These are phyloP conservation scores for Cairina moschata DNA, from an alignment of 2,113 vertebrate species.

Conservation along the genomic window DNA sequence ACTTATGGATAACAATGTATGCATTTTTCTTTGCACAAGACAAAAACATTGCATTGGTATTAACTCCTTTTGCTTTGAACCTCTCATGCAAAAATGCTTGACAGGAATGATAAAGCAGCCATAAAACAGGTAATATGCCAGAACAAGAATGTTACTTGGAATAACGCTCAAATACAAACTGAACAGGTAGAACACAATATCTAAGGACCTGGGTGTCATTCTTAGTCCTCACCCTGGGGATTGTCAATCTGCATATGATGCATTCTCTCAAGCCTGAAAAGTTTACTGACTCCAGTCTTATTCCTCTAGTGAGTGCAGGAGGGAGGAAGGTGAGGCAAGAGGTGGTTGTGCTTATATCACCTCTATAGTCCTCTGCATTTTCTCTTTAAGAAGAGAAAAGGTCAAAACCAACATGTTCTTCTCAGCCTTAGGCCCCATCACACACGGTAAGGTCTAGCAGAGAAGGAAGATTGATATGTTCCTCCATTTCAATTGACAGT, in stretches of 20 bases:
- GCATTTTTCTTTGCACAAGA: not conserved
- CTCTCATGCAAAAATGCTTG: not conserved
- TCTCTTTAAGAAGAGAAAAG: not conserved
- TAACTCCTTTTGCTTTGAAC: not conserved
- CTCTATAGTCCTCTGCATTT: not conserved
- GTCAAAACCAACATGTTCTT: not conserved
- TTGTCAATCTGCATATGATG: too few relatives aligned
- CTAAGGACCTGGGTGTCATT: not conserved
- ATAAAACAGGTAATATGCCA: not conserved
- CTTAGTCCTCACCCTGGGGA: not conserved
- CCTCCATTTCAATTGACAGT: not conserved
- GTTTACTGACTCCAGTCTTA: not conserved
- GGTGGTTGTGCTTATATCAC: not conserved
- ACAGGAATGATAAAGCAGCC: not conserved
- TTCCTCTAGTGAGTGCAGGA: not conserved
- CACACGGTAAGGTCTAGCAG: not conserved
- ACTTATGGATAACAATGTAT: not conserved
- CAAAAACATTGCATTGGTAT: not conserved
- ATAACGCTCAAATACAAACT: not conserved
- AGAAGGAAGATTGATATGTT: not conserved
- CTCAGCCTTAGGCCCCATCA: not conserved
- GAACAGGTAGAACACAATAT: not conserved
- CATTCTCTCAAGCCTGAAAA: not conserved
- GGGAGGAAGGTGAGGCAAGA: not conserved
- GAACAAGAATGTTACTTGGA: not conserved